phyloP scores from a whole-genome alignment of 2,888 invertebrate species.

The Sinopyrophorus schimmeli region DNA sequence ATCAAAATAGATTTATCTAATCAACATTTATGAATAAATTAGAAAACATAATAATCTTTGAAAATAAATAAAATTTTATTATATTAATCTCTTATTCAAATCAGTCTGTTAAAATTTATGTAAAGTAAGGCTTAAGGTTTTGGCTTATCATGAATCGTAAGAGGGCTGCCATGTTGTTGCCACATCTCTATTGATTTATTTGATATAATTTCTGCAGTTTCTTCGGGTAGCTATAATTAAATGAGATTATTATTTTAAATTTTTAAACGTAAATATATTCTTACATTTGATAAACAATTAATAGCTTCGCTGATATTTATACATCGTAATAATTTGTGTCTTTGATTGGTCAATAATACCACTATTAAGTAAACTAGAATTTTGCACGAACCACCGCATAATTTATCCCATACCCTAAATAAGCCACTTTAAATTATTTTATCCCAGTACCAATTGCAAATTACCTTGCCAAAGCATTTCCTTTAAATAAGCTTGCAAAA shows the following conservation, averaged over 20 bases:
- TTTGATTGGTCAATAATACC: slow-evolving; percentile 71
- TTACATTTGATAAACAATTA: slow-evolving; percentile 59
- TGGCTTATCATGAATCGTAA: slow-evolving; percentile 52
- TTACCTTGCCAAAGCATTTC: slow-evolving; percentile 77
- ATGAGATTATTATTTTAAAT: slow-evolving; percentile 9
- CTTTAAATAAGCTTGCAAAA: slow-evolving; percentile 79
- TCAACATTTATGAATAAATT: too few relatives aligned
- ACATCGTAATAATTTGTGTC: slow-evolving; percentile 68
- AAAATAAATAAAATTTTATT: too few relatives aligned
- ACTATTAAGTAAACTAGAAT: slow-evolving; percentile 79
- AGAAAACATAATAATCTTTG: too few relatives aligned
- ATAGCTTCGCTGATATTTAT: slow-evolving; percentile 63
- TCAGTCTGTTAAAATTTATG: too few relatives aligned
- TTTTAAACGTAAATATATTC: slow-evolving; percentile 35
- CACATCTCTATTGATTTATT: slow-evolving; percentile 85
- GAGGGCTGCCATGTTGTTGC: slow-evolving; percentile 75
- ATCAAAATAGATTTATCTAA: too few relatives aligned
- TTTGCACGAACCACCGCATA: slow-evolving; percentile 82
- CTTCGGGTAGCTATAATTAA: slow-evolving; percentile 71
- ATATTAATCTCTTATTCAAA: too few relatives aligned
- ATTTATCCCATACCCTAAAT: slow-evolving; percentile 89
- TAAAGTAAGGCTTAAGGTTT: too few relatives aligned
- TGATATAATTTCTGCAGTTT: slow-evolving; percentile 79
- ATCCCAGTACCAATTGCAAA: slow-evolving; percentile 28
- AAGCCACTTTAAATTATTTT: too few relatives aligned